phyloP scores from a whole-genome alignment of 2,113 vertebrate species.

The Pelecanus crispus region DNA sequence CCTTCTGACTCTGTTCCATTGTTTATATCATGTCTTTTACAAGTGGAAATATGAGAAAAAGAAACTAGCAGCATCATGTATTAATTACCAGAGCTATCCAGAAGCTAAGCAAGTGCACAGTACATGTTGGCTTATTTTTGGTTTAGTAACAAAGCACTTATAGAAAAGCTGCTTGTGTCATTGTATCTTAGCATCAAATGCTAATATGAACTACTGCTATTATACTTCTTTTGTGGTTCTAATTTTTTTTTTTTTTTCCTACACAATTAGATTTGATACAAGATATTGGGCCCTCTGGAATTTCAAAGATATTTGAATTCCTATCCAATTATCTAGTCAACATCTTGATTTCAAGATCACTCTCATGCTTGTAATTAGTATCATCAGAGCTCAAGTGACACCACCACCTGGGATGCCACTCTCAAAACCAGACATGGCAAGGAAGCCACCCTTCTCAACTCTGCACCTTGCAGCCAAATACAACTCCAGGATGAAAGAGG shows the following conservation, averaged over 20 bases:
- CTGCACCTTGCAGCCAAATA: neutral
- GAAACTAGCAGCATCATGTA: neutral
- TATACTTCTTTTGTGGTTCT: neutral
- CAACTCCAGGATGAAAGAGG: neutral
- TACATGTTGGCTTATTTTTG: neutral
- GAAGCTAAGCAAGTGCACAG: neutral
- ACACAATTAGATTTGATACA: neutral
- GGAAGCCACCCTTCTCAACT: neutral
- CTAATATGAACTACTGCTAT: neutral
- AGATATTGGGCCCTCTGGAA: neutral
- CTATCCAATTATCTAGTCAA: neutral
- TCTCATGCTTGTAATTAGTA: neutral
- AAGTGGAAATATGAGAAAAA: neutral
- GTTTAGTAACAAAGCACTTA: neutral
- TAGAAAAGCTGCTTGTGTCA: neutral
- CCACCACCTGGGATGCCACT: neutral
- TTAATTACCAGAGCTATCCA: neutral
- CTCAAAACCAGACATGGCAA: rapidly evolving
- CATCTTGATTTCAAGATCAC: neutral
- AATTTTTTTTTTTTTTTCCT: neutral
- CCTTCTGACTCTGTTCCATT: neutral
- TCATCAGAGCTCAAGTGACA: neutral
- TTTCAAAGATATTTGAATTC: neutral
- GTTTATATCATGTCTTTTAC: neutral
- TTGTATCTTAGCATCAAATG: neutral